Evolutionary conservation across 2,797 vertebrate genomes (phyloP), one percentile per base, ranked within the genome.

Genomic region (Okamejei kenojei): DNA sequence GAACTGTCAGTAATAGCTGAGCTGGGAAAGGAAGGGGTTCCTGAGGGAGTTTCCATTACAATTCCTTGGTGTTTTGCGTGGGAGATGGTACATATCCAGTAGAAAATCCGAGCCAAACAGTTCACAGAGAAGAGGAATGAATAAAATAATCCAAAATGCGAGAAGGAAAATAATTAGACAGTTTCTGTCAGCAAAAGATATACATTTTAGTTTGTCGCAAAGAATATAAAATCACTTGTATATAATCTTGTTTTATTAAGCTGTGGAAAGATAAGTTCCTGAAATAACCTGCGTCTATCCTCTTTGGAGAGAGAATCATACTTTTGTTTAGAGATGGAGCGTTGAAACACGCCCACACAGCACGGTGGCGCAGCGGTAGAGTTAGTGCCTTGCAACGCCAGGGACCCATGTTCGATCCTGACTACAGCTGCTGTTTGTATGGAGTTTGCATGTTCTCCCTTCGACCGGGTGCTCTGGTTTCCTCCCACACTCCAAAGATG

Each of bases 21-120:
- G 32, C 17, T 2, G 26, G 63, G 15, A 88, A 88, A 32, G 61
- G 61, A 35, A 7, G 15, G 65, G 54, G 61, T 17, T n/a, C 58
- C 15, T 58, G n/a, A 88, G 68, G 61, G 9, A 88, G 84, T 68
- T 68, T 88, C 61, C 63, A 35, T 88, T 88, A 10, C 61, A 88
- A 88, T 88, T 26, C 84, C 84, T n/a, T 88, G 61, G 63, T 19
- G n/a, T 68, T 88, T 19, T 88, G 61, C 61, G 65, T n/a, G n/a
- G 61, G n/a, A 68, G 61, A 32, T 68, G 15, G 17, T 63, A 32
- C 23, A 88, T 7, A 68, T 26, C 84, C 32, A 65, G 63, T 68
- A 63, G 63, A 88, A 88, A 88, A 88, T 88, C 61, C 68, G n/a
- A 88, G n/a, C 61, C 84, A 68, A 68, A 35, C 15, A 32, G 61